These are phyloP conservation scores for Brachionus calyciflorus DNA, from an alignment of 1,140 invertebrate genomes.

Conservation along the genomic window DNA sequence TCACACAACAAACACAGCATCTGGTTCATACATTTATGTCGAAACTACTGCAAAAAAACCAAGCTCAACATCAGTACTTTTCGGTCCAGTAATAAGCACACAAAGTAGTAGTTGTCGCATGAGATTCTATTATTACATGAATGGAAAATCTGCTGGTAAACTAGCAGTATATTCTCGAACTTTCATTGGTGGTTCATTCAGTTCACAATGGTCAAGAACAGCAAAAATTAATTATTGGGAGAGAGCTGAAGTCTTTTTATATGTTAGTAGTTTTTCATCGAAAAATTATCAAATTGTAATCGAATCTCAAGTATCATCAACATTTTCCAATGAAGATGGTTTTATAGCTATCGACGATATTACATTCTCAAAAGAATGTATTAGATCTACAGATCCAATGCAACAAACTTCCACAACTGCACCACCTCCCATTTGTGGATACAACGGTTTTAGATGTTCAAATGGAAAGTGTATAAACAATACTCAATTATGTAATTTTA, in stretches of 20 bases:
- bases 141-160: constrained; percentile 52
- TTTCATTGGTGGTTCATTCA: constrained; percentile 51
- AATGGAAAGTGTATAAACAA: constrained; percentile 50
- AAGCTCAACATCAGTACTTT: background rate
- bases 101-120: constrained; percentile 50
- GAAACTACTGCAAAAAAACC: constrained; percentile 49
- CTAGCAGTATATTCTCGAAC: constrained; percentile 52
- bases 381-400: constrained; percentile 10
- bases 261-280: background rate
- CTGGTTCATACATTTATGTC: constrained; percentile 47
- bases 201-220: constrained; percentile 48
- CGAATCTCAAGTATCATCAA: constrained; percentile 43
- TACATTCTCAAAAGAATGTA: constrained; percentile 54
- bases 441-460: constrained; percentile 50
- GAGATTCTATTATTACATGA: constrained; percentile 57
- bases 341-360: constrained; percentile 60
- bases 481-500: constrained; percentile 55
- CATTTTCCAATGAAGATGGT: constrained; percentile 51
- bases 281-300: constrained; percentile 20
- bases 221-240: constrained; percentile 27
- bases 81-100: constrained; percentile 48
- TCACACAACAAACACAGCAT: constrained; percentile 39
- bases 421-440: constrained; percentile 49
- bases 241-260: background rate
- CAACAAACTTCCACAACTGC: constrained; percentile 49